Conservation (phyloP, 2,797 vertebrate genomes). For the Pogoniulus pusillus region DNA sequence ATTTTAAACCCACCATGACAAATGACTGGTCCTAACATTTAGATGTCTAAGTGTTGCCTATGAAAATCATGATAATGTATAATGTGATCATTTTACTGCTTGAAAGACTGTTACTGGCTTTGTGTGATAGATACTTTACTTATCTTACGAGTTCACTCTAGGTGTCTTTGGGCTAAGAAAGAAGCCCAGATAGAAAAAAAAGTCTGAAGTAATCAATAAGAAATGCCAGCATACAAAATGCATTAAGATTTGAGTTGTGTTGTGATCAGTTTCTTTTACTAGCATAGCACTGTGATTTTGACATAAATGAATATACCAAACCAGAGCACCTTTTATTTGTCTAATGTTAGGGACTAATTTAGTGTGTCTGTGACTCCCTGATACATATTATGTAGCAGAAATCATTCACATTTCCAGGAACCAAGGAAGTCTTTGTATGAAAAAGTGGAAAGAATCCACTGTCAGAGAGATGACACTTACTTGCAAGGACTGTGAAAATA, state of each 20-base stretch:
- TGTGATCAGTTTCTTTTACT: not conserved
- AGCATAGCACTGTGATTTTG: not conserved
- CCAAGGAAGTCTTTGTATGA: not conserved
- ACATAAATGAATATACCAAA: not conserved
- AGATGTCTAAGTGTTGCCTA: not conserved
- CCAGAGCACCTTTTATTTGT: not conserved
- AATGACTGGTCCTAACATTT: not conserved
- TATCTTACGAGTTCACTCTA: not conserved
- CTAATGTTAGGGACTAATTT: not conserved
- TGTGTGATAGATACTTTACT: not conserved
- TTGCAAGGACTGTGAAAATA: not conserved
- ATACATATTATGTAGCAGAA: not conserved
- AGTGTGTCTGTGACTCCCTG: not conserved
- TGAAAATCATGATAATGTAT: not conserved
- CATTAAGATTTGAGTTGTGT: not conserved
- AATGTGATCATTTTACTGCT: not conserved
- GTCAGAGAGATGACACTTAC: not conserved
- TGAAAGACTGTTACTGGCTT: not conserved
- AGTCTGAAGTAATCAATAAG: not conserved
- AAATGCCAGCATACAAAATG: not conserved
- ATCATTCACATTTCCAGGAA: not conserved
- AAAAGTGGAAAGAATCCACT: not conserved
- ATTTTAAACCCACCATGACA: not conserved
- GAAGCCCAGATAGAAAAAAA: not conserved
- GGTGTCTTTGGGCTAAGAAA: not conserved